Conservation (phyloP, 2,888 invertebrate species). For the Griposia aprilina region DNA sequence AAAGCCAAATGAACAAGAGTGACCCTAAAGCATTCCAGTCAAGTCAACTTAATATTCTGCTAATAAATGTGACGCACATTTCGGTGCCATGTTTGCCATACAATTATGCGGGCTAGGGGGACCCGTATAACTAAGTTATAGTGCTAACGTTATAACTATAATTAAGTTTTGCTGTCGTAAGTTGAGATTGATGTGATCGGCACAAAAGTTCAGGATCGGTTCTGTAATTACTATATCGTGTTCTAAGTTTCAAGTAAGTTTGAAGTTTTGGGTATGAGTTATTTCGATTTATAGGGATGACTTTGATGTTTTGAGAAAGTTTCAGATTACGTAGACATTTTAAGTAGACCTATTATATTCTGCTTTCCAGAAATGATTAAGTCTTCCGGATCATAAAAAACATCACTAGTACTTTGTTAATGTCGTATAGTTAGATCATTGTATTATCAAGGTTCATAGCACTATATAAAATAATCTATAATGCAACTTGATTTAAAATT, state of each 20-base stretch:
- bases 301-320: conserved; percentile 20
- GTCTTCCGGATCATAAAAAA: not conserved
- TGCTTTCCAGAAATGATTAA: not conserved
- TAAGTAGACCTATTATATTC: not conserved
- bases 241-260: conserved; percentile 30
- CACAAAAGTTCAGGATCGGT: conserved; percentile 36
- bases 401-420: not conserved
- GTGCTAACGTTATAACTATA: conserved; percentile 46
- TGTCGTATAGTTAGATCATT: not conserved
- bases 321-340: not conserved
- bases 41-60: conserved; percentile 41
- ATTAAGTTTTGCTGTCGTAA: conserved; percentile 39
- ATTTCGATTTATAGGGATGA: conserved; percentile 13
- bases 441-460: not conserved
- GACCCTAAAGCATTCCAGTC: conserved; percentile 35
- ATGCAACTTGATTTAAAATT: not conserved
- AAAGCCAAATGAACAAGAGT: not conserved
- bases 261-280: conserved; percentile 2
- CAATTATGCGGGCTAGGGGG: conserved; percentile 25
- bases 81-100: conserved; percentile 23
- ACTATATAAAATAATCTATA: not conserved
- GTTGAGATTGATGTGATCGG: conserved; percentile 30
- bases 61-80: conserved; percentile 27
- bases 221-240: conserved; percentile 35
- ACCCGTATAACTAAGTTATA: conserved; percentile 59